Conservation (phyloP, 2,888 invertebrate species). For the Hybos culiciformis region DNA sequence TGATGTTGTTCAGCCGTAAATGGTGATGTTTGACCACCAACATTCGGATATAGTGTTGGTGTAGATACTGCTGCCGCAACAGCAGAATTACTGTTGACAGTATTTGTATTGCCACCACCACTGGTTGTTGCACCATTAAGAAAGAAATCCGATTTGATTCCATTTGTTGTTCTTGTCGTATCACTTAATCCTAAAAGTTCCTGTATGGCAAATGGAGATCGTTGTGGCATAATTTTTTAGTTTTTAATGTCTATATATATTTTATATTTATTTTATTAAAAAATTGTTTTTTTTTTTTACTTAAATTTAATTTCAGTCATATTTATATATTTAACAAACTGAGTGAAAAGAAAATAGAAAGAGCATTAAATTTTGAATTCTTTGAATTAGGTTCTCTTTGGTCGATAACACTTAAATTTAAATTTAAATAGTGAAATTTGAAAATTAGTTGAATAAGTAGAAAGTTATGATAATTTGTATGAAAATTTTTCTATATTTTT, state of each 20-base stretch:
- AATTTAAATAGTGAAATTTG: too few relatives aligned
- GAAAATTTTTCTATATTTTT: too few relatives aligned
- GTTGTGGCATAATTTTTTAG: slow-evolving; percentile 30
- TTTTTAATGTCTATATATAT: neutral
- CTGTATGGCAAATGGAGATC: slow-evolving; percentile 36
- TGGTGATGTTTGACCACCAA: slow-evolving; percentile 16
- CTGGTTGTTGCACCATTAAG: slow-evolving; percentile 14
- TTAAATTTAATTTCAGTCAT: too few relatives aligned
- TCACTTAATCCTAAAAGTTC: slow-evolving; percentile 32
- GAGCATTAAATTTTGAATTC: too few relatives aligned
- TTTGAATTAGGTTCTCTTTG: too few relatives aligned
- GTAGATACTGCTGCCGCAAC: neutral
- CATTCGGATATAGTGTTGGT: slow-evolving; percentile 17
- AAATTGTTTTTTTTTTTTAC: too few relatives aligned
- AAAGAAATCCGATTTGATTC: slow-evolving; percentile 16
- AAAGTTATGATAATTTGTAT: too few relatives aligned
- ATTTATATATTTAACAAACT: too few relatives aligned
- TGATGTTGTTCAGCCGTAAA: slow-evolving; percentile 26
- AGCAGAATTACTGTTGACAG: neutral
- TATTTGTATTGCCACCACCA: neutral
- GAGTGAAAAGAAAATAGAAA: too few relatives aligned
- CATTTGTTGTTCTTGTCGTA: slow-evolving; percentile 8
- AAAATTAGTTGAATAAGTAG: too few relatives aligned
- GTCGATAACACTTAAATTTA: too few relatives aligned
- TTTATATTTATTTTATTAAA: too few relatives aligned